phyloP scores from a whole-genome alignment of 2,797 vertebrate species.

The Rhincodon typus region DNA sequence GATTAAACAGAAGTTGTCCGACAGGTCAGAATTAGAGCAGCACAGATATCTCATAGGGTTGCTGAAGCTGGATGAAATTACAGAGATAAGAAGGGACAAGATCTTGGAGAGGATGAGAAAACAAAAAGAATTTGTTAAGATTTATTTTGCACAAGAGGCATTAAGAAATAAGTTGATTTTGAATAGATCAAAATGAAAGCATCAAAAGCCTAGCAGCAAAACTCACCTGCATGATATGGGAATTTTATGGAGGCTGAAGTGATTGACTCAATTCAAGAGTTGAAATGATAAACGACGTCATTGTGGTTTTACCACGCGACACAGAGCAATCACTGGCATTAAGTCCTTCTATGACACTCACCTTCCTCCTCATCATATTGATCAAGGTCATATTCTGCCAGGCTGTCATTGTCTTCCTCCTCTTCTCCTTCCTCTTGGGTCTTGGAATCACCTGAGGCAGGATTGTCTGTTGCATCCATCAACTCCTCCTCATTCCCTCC shows the following conservation, averaged over 20 bases:
- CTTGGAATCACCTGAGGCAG: constrained; percentile 43
- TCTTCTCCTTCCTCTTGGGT: constrained; percentile 43
- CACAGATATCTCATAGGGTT: too few relatives aligned
- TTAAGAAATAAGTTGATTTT: neutral
- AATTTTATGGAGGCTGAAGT: neutral
- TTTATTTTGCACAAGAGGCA: neutral
- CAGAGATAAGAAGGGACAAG: too few relatives aligned
- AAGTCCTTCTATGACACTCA: constrained; percentile 50
- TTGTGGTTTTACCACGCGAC: neutral
- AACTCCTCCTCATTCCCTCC: constrained; percentile 63
- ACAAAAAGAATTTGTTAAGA: neutral
- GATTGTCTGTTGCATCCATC: constrained; percentile 43
- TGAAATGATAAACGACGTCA: neutral
- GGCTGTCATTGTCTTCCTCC: constrained; percentile 62
- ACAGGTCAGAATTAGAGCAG: too few relatives aligned
- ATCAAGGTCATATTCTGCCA: constrained; percentile 83
- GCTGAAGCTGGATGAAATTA: too few relatives aligned
- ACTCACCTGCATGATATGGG: neutral
- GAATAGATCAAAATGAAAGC: neutral
- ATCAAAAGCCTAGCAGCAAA: neutral
- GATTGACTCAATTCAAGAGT: neutral
- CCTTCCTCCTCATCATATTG: constrained; percentile 78
- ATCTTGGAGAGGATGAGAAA: too few relatives aligned
- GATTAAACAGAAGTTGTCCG: too few relatives aligned
- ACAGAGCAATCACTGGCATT: neutral